Evolutionary conservation across 2,888 invertebrate species (phyloP), one percentile per base, ranked within the genome.

Genomic region (Scelioninae gen. 1): DNA sequence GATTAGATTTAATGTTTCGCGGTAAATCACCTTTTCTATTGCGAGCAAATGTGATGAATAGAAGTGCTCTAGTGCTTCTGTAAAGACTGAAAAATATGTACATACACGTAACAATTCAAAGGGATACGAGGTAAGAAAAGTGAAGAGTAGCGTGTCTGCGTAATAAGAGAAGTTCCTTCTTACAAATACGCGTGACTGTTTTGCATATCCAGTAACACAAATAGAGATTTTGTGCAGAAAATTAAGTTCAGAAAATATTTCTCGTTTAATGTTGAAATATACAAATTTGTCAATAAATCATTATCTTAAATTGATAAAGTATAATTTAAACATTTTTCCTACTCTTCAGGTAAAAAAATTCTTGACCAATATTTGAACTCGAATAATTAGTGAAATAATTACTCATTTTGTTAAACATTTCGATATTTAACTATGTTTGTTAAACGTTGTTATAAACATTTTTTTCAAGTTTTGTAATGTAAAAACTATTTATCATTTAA

Each of bases 191-290:
- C 43, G 58, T 43, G 47, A 53, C 77, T 62, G 62, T 69, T 66
- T 79, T 66, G 72, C 32, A 43, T 74, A 74, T 79, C 74, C 31
- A 66, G 66, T 76, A 76, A 76, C 60, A 49, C 47, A 49, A 75
- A 13, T 31, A 15, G 47, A 40, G 58, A 66, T 66, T 76, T 66
- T 49, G 58, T 51, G n/a, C n/a, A n/a, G n/a, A n/a, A n/a, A n/a
- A n/a, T n/a, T n/a, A n/a, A n/a, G n/a, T n/a, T n/a, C n/a, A n/a
- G n/a, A n/a, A n/a, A n/a, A n/a, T n/a, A n/a, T n/a, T n/a, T n/a
- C n/a, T n/a, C n/a, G n/a, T n/a, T n/a, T n/a, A n/a, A n/a, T n/a
- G n/a, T n/a, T n/a, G n/a, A 13, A 11, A 53, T 7, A 7, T 53
- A n/a, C 53, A 53, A 31, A 53, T 23, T 31, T 53, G 8, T 53